Evolutionary conservation across 2,888 invertebrate genomes (phyloP).

Genomic region (Morinoia aosen): DNA sequence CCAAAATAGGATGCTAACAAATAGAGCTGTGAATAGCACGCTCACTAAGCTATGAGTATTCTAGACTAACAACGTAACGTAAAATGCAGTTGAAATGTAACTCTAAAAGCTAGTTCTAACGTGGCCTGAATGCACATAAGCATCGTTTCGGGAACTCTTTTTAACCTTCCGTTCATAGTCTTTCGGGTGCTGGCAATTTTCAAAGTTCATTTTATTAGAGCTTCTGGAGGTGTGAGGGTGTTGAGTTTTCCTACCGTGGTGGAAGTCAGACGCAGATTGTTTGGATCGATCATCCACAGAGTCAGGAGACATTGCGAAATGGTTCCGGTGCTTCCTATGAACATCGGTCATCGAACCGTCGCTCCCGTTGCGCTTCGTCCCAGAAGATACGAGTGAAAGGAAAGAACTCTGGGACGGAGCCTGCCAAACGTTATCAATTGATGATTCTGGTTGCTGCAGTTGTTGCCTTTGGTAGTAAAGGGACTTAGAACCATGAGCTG

Average conservation of each 20-base stretch:
- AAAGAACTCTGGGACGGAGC: neutral
- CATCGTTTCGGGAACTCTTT: neutral
- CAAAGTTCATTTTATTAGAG: neutral
- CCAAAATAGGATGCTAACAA: neutral
- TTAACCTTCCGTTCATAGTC: neutral
- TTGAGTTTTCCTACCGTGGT: neutral
- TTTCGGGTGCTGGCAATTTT: neutral
- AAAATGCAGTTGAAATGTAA: neutral
- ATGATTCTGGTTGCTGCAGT: neutral
- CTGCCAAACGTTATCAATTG: neutral
- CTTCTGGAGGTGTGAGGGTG: neutral
- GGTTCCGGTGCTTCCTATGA: neutral
- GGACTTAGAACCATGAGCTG: neutral
- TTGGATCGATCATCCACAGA: neutral
- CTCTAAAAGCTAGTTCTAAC: neutral
- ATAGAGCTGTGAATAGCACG: neutral
- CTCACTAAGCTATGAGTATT: neutral
- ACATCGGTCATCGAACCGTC: neutral
- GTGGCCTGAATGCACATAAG: neutral
- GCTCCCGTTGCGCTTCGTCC: neutral
- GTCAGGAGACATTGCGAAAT: neutral
- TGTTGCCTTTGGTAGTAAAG: slow-evolving; percentile 12
- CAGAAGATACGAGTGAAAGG: neutral
- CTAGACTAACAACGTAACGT: neutral
- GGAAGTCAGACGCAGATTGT: neutral